Percentiles rank a stretch among this genome's conserved stretches.
Evolutionary conservation across 2,113 vertebrate species (phyloP).

Genomic region (Lophura nycthemera): DNA sequence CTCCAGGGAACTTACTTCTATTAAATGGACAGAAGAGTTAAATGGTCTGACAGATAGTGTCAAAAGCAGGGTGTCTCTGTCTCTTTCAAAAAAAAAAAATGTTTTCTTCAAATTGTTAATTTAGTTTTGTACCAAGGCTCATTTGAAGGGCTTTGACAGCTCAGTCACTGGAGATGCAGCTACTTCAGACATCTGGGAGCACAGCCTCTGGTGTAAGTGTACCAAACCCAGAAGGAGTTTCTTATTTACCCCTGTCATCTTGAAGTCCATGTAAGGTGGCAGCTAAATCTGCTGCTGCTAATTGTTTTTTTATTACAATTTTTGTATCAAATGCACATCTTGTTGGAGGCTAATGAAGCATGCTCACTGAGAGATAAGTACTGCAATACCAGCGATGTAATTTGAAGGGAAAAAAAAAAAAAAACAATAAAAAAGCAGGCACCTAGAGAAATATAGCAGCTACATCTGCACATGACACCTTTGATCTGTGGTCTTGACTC

Average conservation of each 20-base stretch:
- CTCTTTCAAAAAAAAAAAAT: neutral
- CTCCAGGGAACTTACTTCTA: neutral
- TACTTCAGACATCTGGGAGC: neutral
- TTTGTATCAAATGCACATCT: neutral
- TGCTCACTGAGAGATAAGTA: neutral
- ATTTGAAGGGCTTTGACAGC: neutral
- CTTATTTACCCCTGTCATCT: neutral
- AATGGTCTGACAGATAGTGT: conserved; percentile 21
- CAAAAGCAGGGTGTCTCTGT: neutral
- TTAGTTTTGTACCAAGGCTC: conserved; percentile 1
- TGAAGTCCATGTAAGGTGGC: neutral
- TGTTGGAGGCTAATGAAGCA: neutral
- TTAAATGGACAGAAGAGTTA: conserved; percentile 17
- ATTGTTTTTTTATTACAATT: neutral
- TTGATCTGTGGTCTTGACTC: neutral
- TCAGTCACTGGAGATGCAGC: neutral
- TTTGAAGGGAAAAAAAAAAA: neutral
- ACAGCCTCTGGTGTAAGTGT: neutral
- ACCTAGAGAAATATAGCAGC: neutral
- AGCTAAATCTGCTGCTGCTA: conserved; percentile 2
- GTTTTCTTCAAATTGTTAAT: conserved; percentile 5
- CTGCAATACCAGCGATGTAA: neutral
- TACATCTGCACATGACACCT: neutral
- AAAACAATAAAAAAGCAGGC: neutral
- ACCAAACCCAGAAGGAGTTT: neutral